Evolutionary conservation across 2,113 vertebrate species (phyloP).

Genomic region (Neogobius melanostomus): DNA sequence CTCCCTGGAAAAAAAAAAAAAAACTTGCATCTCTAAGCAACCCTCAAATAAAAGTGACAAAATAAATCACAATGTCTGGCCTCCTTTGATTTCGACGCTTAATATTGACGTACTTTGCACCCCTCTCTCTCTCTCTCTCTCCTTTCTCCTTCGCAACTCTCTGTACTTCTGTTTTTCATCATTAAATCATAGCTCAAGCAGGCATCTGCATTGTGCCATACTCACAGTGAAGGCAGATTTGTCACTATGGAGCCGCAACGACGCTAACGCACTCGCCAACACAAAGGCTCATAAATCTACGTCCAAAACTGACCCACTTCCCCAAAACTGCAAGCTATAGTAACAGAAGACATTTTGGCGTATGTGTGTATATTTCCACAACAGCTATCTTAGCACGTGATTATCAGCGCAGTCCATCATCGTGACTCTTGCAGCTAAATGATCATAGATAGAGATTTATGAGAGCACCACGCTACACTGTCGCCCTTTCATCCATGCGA

Average conservation of each 20-base stretch:
- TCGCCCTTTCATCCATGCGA: constrained; percentile 30
- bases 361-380: constrained; percentile 27
- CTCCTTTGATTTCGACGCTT: constrained; percentile 58
- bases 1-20: constrained; percentile 15
- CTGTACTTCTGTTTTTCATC: constrained; percentile 62
- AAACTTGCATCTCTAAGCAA: constrained; percentile 51
- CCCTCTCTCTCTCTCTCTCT: constrained; percentile 7
- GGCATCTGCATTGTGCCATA: constrained; percentile 70
- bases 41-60: constrained; percentile 62
- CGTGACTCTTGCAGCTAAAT: constrained; percentile 49
- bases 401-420: constrained; percentile 59
- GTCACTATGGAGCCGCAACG: constrained; percentile 44
- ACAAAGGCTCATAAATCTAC: constrained; percentile 54
- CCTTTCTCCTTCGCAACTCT: constrained; percentile 50
- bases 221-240: constrained; percentile 47
- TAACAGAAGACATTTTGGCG: constrained; percentile 22
- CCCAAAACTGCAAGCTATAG: constrained; percentile 45
- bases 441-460: constrained; percentile 49
- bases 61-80: constrained; percentile 61
- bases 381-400: constrained; percentile 52
- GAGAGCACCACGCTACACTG: constrained; percentile 19
- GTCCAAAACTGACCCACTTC: constrained; percentile 64
- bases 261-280: constrained; percentile 35
- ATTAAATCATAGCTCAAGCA: constrained; percentile 60
- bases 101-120: constrained; percentile 61